Evolutionary conservation across 2,888 invertebrate genomes (phyloP), one percentile per base, ranked within the genome.

Genomic region (Erebia aethiops): DNA sequence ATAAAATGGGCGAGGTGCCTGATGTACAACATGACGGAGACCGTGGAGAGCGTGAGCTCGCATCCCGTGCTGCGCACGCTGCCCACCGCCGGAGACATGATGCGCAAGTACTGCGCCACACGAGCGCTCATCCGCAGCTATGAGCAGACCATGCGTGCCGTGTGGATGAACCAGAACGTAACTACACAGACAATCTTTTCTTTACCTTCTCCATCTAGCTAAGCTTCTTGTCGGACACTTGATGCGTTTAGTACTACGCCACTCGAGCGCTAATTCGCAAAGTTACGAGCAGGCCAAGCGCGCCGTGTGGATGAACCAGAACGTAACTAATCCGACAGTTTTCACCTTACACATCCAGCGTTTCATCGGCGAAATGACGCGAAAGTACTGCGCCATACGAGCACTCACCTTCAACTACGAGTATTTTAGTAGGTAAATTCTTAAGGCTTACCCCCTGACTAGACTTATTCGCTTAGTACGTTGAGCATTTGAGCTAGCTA

Each of bases 91-190:
- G 94, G 94, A 0, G 97, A 97, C 80, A 92, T 98, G 72, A 95
- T 96, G 77, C 95, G 95, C 81, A 95, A 96, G 76, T 97, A 97
- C 83, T 94, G 94, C 79, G 95, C 96, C 79, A 97, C 98, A 10
- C 95, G 96, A 76, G 93, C 95, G 0, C 95, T 96, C 77, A 92
- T 98, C 60, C 92, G 94, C 74, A 95, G 96, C 76, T 98, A 97
- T 83, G 97, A 97, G 86, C 94, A 95, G 57, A 97, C 96, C 77
- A 96, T 98, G 90, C 95, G 97, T 13, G 95, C 96, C 54, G 95
- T 97, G 18, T 97, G 97, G 97, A 95, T 97, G 91, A 97, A 97
- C 84, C 97, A 97, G 84, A 97, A 97, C 84, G 96, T 96, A 80
- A 90, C 5, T 49, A 26, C n/a, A 35, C 35, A 5, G 1, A 35